phyloP scores from a whole-genome alignment of 2,888 invertebrate genomes.

The Ormia ochracea region DNA sequence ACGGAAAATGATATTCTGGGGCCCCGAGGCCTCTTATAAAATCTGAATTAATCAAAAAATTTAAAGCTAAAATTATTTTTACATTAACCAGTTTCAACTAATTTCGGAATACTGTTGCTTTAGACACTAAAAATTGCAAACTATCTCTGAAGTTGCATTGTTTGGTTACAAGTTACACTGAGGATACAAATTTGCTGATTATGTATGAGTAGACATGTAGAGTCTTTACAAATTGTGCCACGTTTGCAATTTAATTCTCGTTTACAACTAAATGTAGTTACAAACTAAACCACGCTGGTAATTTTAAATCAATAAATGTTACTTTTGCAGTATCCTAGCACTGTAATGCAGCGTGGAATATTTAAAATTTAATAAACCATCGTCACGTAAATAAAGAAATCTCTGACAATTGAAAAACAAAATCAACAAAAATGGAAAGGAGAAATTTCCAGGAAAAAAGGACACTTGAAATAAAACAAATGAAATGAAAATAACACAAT shows the following conservation, averaged over 20 bases:
- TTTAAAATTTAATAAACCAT: conserved; percentile 26
- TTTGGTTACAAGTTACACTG: too few relatives aligned
- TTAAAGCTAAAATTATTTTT: too few relatives aligned
- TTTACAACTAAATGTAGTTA: conserved; percentile 25
- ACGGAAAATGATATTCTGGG: too few relatives aligned
- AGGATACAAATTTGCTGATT: too few relatives aligned
- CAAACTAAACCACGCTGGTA: conserved; percentile 24
- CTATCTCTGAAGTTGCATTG: too few relatives aligned
- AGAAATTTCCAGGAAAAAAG: neutral
- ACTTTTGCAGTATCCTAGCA: neutral
- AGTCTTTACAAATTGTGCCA: conserved; percentile 13
- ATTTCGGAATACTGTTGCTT: too few relatives aligned
- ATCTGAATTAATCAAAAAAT: too few relatives aligned
- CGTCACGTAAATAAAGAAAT: neutral
- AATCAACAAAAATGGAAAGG: neutral
- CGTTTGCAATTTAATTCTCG: conserved; percentile 29
- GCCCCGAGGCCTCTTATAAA: too few relatives aligned
- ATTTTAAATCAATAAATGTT: conserved; percentile 31
- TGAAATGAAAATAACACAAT: conserved; percentile 28
- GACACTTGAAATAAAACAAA: neutral
- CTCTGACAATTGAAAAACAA: neutral
- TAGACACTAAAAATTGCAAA: too few relatives aligned
- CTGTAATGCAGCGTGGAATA: conserved; percentile 14
- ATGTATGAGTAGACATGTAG: neutral
- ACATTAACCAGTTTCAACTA: too few relatives aligned